Conservation (phyloP, 1,140 invertebrate species). For the Chrysomallon squamiferum region DNA sequence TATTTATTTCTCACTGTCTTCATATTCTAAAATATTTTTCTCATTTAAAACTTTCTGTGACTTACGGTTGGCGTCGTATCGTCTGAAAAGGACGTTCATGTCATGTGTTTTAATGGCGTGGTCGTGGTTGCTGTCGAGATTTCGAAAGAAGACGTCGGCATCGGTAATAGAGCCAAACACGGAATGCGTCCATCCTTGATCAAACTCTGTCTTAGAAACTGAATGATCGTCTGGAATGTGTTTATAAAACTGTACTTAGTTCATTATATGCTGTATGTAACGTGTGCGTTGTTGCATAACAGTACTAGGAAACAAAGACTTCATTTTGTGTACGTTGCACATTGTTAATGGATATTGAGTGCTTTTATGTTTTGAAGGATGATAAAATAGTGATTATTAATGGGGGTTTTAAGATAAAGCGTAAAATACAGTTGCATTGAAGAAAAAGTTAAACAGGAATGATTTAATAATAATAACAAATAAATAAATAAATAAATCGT, state of each 20-base stretch:
- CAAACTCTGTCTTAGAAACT: constrained; percentile 33
- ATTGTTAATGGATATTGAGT: neutral
- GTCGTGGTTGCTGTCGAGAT: constrained; percentile 26
- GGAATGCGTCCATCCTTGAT: constrained; percentile 27
- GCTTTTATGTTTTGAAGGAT: neutral
- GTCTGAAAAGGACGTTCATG: constrained; percentile 15
- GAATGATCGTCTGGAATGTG: constrained; percentile 28
- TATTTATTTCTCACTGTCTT: no score
- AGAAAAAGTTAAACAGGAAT: no score
- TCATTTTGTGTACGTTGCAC: neutral
- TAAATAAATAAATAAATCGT: no score
- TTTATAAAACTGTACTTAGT: neutral
- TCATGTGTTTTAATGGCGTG: constrained; percentile 16
- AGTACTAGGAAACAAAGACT: neutral
- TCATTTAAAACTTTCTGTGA: no score
- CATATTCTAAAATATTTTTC: no score
- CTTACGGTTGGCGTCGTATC: constrained; percentile 29
- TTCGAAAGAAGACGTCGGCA: constrained; percentile 22
- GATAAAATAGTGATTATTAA: neutral
- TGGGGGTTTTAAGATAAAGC: neutral
- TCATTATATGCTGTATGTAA: neutral
- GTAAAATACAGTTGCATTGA: no score
- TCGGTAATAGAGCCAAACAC: constrained; percentile 26
- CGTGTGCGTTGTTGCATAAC: neutral
- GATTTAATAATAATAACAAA: no score